These are phyloP conservation scores for Nephrotoma appendiculata DNA, from an alignment of 2,888 invertebrate species.

Conservation along the genomic window DNA sequence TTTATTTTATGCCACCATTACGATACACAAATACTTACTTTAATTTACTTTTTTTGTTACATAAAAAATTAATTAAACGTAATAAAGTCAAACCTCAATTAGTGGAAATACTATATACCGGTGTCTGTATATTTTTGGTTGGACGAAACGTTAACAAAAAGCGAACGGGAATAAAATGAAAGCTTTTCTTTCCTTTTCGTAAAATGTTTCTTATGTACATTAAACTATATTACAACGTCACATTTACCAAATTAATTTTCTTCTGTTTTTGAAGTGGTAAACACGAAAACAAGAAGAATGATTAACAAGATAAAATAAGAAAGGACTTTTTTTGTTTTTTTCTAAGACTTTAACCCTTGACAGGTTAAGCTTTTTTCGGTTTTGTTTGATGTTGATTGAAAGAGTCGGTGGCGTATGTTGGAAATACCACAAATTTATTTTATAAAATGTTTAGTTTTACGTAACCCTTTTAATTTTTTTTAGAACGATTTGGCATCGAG, in stretches of 20 bases:
- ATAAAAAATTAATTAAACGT: neutral
- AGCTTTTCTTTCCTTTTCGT: neutral
- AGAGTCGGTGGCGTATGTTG: neutral
- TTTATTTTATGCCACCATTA: neutral
- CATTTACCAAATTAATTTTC: neutral
- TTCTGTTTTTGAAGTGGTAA: neutral
- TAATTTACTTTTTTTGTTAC: neutral
- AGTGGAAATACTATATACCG: neutral
- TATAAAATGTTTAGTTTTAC: neutral
- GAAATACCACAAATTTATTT: neutral
- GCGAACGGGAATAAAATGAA: neutral
- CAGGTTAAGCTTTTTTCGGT: neutral
- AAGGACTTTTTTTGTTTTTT: neutral
- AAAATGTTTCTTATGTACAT: neutral
- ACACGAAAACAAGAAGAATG: neutral
- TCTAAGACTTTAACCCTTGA: neutral
- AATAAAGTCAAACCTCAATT: neutral
- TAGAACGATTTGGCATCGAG: too few relatives aligned
- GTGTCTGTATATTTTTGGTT: neutral
- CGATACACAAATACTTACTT: neutral
- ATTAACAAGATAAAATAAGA: neutral
- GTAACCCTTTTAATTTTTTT: neutral
- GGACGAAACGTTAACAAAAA: neutral
- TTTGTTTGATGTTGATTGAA: neutral
- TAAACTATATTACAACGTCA: neutral